phyloP scores from a whole-genome alignment of 2,888 invertebrate genomes.

The Leucania comma region DNA sequence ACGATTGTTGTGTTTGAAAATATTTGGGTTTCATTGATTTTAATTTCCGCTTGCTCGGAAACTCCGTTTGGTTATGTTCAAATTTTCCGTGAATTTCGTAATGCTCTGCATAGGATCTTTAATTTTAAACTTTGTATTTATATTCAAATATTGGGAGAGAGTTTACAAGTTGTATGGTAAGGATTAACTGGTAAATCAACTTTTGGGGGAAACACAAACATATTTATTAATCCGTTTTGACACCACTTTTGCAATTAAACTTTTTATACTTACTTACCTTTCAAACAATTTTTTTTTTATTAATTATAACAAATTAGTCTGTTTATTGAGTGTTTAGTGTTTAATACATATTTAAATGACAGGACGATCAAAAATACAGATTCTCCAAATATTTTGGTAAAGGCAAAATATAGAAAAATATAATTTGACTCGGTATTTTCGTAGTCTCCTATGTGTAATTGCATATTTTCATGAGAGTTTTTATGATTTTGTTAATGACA shows the following conservation, averaged over 20 bases:
- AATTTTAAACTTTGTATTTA: slow-evolving; percentile 18
- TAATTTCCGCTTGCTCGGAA: slow-evolving; percentile 44
- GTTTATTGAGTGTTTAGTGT: too few species aligned
- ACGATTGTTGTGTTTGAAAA: slow-evolving; percentile 49
- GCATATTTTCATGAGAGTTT: too few species aligned
- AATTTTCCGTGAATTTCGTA: slow-evolving; percentile 32
- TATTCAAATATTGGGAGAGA: background rate
- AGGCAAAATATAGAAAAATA: too few species aligned
- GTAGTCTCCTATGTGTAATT: too few species aligned
- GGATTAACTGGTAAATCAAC: slow-evolving; percentile 2
- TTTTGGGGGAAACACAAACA: background rate
- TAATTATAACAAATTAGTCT: too few species aligned
- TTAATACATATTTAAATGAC: too few species aligned
- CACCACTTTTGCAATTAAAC: background rate
- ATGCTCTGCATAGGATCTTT: slow-evolving; percentile 26
- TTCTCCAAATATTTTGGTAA: background rate
- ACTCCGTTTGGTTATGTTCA: slow-evolving; percentile 37
- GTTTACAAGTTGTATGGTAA: slow-evolving; percentile 6
- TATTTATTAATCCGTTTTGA: slow-evolving; percentile 4
- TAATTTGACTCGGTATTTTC: too few species aligned
- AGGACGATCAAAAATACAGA: background rate
- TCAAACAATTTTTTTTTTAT: too few species aligned
- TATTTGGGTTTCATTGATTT: slow-evolving; percentile 49
- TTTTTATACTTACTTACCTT: too few species aligned
- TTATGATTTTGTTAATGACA: too few species aligned